Conservation (phyloP, 1,140 invertebrate genomes). For the Papilio dardanus region DNA sequence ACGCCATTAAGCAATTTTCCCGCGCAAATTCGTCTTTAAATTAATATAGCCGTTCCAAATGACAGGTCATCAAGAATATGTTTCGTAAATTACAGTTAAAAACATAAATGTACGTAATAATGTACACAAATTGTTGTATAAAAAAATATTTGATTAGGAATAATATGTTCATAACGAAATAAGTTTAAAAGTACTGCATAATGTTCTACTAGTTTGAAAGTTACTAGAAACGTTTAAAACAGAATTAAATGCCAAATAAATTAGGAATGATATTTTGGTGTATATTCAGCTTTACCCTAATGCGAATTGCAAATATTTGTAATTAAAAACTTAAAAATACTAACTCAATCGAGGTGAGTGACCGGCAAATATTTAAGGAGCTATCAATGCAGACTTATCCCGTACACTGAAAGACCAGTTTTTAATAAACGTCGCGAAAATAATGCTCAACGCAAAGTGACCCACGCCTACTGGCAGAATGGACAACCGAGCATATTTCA, state of each 20-base stretch:
- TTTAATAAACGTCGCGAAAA: conserved; percentile 47
- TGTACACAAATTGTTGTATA: neutral
- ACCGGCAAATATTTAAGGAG: conserved; percentile 47
- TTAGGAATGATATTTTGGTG: neutral
- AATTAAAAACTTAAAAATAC: conserved; percentile 48
- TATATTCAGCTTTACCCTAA: too few relatives aligned
- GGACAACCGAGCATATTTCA: conserved; percentile 76
- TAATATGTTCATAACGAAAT: too few relatives aligned
- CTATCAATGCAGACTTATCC: conserved; percentile 39
- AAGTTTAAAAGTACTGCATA: neutral
- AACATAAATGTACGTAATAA: conserved; percentile 22
- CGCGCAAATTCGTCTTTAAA: conserved; percentile 26
- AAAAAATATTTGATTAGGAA: too few relatives aligned
- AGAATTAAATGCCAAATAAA: neutral
- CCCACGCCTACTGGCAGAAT: conserved; percentile 73
- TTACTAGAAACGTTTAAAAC: neutral
- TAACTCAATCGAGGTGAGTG: conserved; percentile 62
- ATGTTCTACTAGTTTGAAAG: too few relatives aligned
- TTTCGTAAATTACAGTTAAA: conserved; percentile 29
- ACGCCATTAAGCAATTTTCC: conserved; percentile 27
- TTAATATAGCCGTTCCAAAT: conserved; percentile 29
- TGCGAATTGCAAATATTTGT: conserved; percentile 7
- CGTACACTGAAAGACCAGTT: conserved; percentile 54
- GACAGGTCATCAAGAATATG: conserved; percentile 18
- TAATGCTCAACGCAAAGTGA: conserved; percentile 58